Conservation (phyloP, 2,888 invertebrate genomes). For the Luperina nickerlii region DNA sequence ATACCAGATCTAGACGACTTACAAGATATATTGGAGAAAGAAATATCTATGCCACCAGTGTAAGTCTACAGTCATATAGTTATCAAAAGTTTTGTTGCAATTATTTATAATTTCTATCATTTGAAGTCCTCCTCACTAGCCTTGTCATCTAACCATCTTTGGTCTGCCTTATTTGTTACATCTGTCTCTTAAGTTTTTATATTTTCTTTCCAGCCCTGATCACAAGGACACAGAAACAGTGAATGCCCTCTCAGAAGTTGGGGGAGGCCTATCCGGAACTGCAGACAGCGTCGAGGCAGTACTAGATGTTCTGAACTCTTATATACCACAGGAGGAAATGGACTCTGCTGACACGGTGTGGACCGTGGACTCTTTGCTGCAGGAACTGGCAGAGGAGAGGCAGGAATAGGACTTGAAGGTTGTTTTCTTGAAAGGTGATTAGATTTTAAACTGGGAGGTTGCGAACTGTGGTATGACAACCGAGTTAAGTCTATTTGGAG, state of each 20-base stretch:
- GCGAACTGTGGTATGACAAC: neutral
- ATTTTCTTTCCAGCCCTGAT: conserved; percentile 72
- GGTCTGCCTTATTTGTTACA: neutral
- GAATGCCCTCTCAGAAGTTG: conserved; percentile 83
- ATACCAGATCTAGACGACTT: conserved; percentile 88
- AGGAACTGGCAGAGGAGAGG: conserved; percentile 81
- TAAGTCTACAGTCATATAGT: conserved; percentile 69
- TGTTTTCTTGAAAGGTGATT: neutral
- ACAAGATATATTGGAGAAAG: conserved; percentile 86
- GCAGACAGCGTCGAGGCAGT: conserved; percentile 84
- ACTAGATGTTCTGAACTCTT: conserved; percentile 80
- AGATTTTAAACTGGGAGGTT: neutral
- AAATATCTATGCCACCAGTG: conserved; percentile 82
- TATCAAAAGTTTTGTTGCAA: neutral
- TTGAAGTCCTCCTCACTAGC: neutral
- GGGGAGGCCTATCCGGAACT: conserved; percentile 78
- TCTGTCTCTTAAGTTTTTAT: neutral
- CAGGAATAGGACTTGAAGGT: conserved; percentile 58
- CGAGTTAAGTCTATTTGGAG: neutral
- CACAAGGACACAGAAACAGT: conserved; percentile 84
- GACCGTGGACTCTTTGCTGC: conserved; percentile 85
- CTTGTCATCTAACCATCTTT: neutral
- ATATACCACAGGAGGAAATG: conserved; percentile 81
- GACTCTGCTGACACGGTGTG: conserved; percentile 85
- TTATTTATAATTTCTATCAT: neutral